Conservation (phyloP, 2,888 invertebrate genomes). For the Cordilura impudica region DNA sequence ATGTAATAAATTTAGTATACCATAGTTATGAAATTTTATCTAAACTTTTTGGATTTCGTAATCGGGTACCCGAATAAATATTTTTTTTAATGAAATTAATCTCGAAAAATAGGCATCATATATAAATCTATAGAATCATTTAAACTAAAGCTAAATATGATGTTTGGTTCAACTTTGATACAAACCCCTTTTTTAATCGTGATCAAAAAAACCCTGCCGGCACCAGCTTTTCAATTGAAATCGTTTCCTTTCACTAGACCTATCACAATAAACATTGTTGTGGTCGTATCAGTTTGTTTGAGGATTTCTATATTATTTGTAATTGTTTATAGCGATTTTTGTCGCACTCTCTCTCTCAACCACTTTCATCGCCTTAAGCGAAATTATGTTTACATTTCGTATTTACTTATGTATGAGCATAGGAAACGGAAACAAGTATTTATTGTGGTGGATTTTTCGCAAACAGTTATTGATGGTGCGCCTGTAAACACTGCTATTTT, state of each 20-base stretch:
- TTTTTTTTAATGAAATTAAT: too few relatives aligned
- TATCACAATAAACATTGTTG: neutral
- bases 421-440: conserved; percentile 48
- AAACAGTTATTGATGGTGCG: conserved; percentile 29
- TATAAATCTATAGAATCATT: too few relatives aligned
- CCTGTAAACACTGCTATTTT: neutral
- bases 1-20: too few relatives aligned
- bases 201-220: too few relatives aligned
- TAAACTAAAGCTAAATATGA: too few relatives aligned
- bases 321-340: neutral
- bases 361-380: neutral
- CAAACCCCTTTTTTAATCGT: too few relatives aligned
- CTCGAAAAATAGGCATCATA: too few relatives aligned
- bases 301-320: neutral
- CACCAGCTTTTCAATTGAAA: too few relatives aligned
- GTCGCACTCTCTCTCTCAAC: neutral
- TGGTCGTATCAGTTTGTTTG: neutral
- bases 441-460: conserved; percentile 30
- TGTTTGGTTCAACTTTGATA: too few relatives aligned
- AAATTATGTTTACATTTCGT: neutral
- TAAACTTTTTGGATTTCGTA: too few relatives aligned
- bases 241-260: neutral
- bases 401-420: neutral
- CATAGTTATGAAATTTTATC: too few relatives aligned
- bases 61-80: too few relatives aligned